A percentile compares a stretch with the other conserved stretches of the same genome.
Evolutionary conservation across 2,113 vertebrate species (phyloP).

Genomic region (Amazona guildingii): DNA sequence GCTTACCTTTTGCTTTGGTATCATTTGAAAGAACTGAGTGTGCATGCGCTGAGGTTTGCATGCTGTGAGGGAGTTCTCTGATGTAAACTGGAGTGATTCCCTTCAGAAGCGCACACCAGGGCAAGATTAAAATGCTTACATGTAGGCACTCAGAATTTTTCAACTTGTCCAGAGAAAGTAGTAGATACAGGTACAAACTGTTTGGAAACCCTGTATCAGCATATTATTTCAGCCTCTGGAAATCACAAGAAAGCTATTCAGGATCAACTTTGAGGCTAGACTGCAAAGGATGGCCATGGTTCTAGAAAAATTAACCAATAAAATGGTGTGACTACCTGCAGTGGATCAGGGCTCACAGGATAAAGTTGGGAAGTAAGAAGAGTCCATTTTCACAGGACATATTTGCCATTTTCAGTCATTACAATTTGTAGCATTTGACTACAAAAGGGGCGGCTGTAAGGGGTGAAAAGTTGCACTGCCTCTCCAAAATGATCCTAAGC

Average conservation of each 20-base stretch:
- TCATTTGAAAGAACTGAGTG: background rate
- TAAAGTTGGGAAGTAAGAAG: background rate
- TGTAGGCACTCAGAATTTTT: background rate
- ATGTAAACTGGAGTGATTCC: background rate
- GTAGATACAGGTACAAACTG: too few relatives aligned
- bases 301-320: background rate
- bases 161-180: background rate
- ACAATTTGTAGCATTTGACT: background rate
- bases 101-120: background rate
- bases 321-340: background rate
- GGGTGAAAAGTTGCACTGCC: background rate
- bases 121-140: background rate
- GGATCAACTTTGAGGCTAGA: background rate
- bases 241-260: background rate
- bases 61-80: background rate
- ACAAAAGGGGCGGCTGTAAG: background rate
- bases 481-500: background rate
- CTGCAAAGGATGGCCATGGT: background rate
- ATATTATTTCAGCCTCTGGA: background rate
- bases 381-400: background rate
- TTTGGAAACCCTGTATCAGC: background rate
- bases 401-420: background rate
- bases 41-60: background rate
- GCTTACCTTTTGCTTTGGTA: background rate
- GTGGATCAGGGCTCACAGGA: background rate